Base-by-base conservation (phyloP, 2,888 invertebrate genomes). In the Rotaria macrura region DNA sequence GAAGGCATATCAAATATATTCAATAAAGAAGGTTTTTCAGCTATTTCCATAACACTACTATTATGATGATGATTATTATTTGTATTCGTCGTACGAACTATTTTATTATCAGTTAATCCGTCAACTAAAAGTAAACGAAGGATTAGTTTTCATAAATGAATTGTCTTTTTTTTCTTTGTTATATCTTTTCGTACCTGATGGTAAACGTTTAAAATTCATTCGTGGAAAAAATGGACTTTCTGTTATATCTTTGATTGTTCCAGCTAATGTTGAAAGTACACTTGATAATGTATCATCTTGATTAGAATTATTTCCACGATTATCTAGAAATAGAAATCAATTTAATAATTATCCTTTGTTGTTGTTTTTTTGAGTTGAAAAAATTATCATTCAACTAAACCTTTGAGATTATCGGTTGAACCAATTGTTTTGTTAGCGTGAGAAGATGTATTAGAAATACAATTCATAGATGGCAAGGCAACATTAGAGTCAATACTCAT, bases 221-320 rank as follows among this genome's bases (percentile, higher is more conserved):
- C 43, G 40, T 43, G 79, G 79, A 79, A 79, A 79, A 43, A n/a
- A 79, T 4, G 79, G 43, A 43, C 79, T 79, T 14, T 79, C 79
- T 6, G 79, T 79, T 10, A 79, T 38, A 43, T 79, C 79, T n/a
- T 43, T 40, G 2, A 79, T 12, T 23, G 79, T 79, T 43, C 79
- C 79, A 40, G 79, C 79, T 79, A 79, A 43, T 43, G 79, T 7
- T 43, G 43, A 38, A 25, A 79, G 10, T 25, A 79, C 79, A 43
- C 43, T 79, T 43, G 79, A 25, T 10, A 79, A 79, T 43, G 79
- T 79, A 79, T 79, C 79, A n/a, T 79, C 79, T 43, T 79, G 79
- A 65, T 29, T 34, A 65, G 34, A 1, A 34, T 4, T 14, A 65
- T 65, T 29, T 34, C 34, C 65, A 65, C 65, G 65, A 65, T 65